Evolutionary conservation across 2,113 vertebrate genomes (phyloP).

Genomic region (Quiscalus mexicanus): DNA sequence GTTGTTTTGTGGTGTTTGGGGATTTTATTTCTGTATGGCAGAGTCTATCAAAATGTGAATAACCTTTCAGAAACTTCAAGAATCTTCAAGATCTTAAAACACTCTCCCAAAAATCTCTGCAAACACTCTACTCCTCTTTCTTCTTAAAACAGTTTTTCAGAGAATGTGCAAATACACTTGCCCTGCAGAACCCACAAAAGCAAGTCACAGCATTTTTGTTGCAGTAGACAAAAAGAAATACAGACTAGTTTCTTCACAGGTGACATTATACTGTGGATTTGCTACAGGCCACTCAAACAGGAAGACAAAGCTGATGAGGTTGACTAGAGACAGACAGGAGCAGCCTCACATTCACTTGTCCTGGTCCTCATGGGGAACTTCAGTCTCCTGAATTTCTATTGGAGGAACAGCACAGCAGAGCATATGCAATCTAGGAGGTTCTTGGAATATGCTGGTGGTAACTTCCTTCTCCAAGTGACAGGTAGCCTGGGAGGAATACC

Average conservation of each 20-base stretch:
- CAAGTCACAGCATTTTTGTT: background rate
- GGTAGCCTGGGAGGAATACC: background rate
- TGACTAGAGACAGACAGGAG: background rate
- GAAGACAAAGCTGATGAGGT: background rate
- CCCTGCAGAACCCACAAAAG: background rate
- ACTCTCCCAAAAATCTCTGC: background rate
- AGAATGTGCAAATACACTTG: background rate
- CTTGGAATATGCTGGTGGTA: background rate
- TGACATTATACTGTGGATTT: background rate
- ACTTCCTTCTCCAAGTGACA: background rate
- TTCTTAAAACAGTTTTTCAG: background rate
- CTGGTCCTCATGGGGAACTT: background rate
- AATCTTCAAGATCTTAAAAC: background rate
- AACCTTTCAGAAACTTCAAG: background rate
- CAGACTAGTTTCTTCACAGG: background rate
- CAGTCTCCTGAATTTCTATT: background rate
- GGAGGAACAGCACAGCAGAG: too few species aligned
- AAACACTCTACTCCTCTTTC: background rate
- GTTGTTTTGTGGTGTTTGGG: background rate
- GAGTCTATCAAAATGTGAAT: background rate
- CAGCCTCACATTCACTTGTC: rapidly evolving
- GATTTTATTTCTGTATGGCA: background rate
- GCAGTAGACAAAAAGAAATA: background rate
- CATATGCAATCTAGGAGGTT: background rate
- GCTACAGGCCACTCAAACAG: background rate